Conservation (phyloP, 2,797 vertebrate genomes). For the Brotula barbata region DNA sequence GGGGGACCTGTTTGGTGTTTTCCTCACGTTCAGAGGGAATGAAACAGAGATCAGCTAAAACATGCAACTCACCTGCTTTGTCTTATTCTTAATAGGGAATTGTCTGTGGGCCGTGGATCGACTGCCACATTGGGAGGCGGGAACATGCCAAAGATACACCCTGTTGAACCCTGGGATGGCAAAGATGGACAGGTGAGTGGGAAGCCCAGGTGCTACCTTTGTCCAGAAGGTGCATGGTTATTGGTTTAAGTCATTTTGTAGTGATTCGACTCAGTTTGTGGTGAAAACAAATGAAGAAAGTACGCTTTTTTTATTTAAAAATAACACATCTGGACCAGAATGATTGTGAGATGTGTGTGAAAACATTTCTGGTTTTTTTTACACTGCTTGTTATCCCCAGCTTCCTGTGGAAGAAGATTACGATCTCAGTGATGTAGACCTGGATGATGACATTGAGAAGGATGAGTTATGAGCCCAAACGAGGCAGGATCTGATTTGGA, state of each 20-base stretch:
- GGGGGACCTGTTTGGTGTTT: background rate
- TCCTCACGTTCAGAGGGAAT: background rate
- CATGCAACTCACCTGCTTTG: background rate
- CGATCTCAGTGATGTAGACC: slow-evolving; percentile 93
- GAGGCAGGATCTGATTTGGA: slow-evolving; percentile 40
- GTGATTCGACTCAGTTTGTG: too few species aligned
- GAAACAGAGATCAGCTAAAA: background rate
- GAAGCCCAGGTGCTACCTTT: background rate
- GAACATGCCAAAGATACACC: slow-evolving; percentile 84
- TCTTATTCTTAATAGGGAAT: slow-evolving; percentile 82
- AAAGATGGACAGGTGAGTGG: slow-evolving; percentile 92
- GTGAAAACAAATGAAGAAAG: too few species aligned
- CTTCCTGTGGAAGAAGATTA: slow-evolving; percentile 94
- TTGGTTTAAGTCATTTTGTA: too few species aligned
- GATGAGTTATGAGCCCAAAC: slow-evolving; percentile 87
- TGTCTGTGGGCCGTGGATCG: slow-evolving; percentile 92
- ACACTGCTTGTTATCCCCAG: slow-evolving; percentile 66
- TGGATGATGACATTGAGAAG: slow-evolving; percentile 87
- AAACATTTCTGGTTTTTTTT: background rate
- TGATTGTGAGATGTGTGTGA: background rate
- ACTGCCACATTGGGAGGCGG: slow-evolving; percentile 89
- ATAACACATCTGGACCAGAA: too few species aligned
- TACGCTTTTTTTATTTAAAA: background rate
- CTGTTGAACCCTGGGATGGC: slow-evolving; percentile 91
- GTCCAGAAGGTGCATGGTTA: too few species aligned